Percentiles rank a stretch among this genome's conserved stretches.
Conservation (phyloP, 2,113 vertebrate species). For the Hippopotamus amphibius region DNA sequence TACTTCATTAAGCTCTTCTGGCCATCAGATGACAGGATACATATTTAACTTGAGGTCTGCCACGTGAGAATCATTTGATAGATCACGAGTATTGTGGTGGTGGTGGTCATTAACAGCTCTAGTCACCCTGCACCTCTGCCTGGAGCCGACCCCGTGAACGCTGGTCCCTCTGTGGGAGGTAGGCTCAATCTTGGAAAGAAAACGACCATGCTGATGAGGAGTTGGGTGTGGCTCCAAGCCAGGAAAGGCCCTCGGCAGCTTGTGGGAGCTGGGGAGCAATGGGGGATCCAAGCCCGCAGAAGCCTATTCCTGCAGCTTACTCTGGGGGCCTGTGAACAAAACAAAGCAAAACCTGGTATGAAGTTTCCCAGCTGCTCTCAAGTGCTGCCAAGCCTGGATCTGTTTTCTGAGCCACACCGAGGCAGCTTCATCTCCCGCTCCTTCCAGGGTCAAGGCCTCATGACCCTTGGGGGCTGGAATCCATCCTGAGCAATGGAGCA, state of each 20-base stretch:
- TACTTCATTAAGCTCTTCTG: not conserved
- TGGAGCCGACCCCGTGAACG: not conserved
- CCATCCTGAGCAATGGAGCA: not conserved
- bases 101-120: not conserved
- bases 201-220: not conserved
- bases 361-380: slow-evolving; percentile 41
- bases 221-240: not conserved
- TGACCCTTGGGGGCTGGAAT: not conserved
- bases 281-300: not conserved
- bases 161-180: not conserved
- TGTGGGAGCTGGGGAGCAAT: not conserved
- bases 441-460: not conserved
- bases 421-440: not conserved
- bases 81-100: not conserved
- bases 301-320: not conserved
- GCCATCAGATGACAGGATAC: not conserved
- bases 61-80: not conserved
- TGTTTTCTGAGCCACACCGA: not conserved
- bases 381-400: slow-evolving; percentile 25
- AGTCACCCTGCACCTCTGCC: not conserved
- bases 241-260: not conserved
- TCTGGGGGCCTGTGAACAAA: slow-evolving; percentile 35
- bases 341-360: slow-evolving; percentile 38
- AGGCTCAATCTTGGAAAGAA: not conserved
- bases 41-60: not conserved